A percentile compares a stretch with the other conserved stretches of the same genome.
phyloP scores from a whole-genome alignment of 2,797 vertebrate species.

The Sebastes dallii region DNA sequence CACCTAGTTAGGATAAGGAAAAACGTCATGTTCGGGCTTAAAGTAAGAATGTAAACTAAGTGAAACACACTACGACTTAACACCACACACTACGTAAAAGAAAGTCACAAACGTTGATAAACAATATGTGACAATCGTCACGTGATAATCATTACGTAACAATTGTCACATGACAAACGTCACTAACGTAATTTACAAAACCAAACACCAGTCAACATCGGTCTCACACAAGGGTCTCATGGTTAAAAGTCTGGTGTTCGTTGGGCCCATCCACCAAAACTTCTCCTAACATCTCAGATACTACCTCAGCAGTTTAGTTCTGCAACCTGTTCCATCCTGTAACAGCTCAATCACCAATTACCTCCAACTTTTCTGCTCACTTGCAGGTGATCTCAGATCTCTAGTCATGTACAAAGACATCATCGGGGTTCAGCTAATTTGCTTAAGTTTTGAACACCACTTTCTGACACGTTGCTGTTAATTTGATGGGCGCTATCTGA shows the following conservation, averaged over 20 bases:
- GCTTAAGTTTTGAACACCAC: background rate
- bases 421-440: background rate
- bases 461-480: background rate
- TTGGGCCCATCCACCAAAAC: background rate
- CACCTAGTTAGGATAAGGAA: too few species aligned
- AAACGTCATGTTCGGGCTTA: too few species aligned
- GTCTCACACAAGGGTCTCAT: accelerated
- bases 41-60: too few species aligned
- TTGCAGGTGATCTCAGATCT: background rate
- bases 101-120: too few species aligned
- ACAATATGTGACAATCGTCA: too few species aligned
- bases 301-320: background rate
- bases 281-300: background rate
- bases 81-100: too few species aligned
- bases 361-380: background rate
- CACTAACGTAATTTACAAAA: too few species aligned
- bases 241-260: too few species aligned
- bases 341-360: background rate
- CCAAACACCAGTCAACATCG: too few species aligned
- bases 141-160: too few species aligned
- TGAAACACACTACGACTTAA: too few species aligned
- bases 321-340: background rate
- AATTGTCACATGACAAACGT: too few species aligned
- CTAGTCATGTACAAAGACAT: background rate
- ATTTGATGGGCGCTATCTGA: background rate